These are phyloP conservation scores for Dryococelus australis DNA, from an alignment of 2,888 invertebrate genomes.

Conservation along the genomic window DNA sequence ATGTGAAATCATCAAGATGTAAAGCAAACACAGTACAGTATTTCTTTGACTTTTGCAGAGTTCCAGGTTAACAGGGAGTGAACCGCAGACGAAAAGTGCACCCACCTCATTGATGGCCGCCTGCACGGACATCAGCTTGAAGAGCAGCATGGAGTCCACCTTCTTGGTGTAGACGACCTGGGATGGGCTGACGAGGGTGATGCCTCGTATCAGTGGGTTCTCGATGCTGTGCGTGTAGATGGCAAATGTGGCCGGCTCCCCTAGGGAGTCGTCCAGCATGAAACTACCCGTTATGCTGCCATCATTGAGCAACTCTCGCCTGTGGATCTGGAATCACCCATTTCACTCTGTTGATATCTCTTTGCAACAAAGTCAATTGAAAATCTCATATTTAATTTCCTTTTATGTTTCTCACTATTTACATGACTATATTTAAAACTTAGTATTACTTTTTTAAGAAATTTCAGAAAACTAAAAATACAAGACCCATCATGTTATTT, in stretches of 20 bases:
- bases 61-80: too few relatives aligned
- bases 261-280: conserved; percentile 62
- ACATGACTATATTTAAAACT: too few relatives aligned
- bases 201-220: conserved; percentile 61
- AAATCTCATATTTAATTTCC: too few relatives aligned
- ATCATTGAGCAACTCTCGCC: conserved; percentile 61
- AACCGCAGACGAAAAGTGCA: background rate
- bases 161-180: conserved; percentile 59
- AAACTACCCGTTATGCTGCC: conserved; percentile 64
- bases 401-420: too few relatives aligned
- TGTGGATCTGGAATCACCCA: conserved; percentile 58
- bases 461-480: too few relatives aligned
- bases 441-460: too few relatives aligned
- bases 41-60: too few relatives aligned
- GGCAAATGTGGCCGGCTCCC: conserved; percentile 62
- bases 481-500: too few relatives aligned
- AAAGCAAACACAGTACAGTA: too few relatives aligned
- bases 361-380: too few relatives aligned
- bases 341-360: background rate
- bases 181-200: conserved; percentile 62
- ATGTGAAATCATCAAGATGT: too few relatives aligned
- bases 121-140: conserved; percentile 62
- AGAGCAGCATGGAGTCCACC: conserved; percentile 61
- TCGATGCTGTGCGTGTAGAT: conserved; percentile 63
- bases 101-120: conserved; percentile 62